These are phyloP conservation scores for Lepeophtheirus nordmannii DNA, from an alignment of 2,888 invertebrate species.

Conservation along the genomic window DNA sequence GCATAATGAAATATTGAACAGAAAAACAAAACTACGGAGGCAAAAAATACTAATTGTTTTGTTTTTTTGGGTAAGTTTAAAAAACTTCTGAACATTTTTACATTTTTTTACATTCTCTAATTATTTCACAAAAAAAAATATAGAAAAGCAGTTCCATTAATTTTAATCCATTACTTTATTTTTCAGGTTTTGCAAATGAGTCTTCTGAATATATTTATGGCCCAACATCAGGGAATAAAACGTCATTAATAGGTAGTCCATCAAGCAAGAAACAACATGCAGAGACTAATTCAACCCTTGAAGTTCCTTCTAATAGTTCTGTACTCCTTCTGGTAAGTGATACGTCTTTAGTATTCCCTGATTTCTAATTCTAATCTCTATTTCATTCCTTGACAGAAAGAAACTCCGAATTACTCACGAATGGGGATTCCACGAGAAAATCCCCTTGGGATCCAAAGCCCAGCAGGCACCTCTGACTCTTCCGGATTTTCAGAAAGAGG, in stretches of 20 bases:
- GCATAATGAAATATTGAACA: too few relatives aligned
- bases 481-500: slow-evolving; percentile 8
- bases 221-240: not conserved
- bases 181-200: not conserved
- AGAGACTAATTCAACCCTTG: not conserved
- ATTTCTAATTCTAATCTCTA: not conserved
- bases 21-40: too few relatives aligned
- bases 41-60: too few relatives aligned
- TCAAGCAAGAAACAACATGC: not conserved
- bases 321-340: not conserved
- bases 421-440: not conserved
- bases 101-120: not conserved
- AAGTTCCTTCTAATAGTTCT: not conserved
- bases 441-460: not conserved
- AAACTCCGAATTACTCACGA: not conserved
- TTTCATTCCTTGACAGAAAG: not conserved
- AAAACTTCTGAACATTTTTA: too few relatives aligned
- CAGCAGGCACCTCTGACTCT: slow-evolving; percentile 10
- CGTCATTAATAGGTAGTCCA: not conserved
- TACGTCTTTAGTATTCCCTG: too few relatives aligned
- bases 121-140: not conserved
- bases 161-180: not conserved
- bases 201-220: not conserved
- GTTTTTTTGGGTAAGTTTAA: too few relatives aligned
- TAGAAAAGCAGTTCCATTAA: not conserved